A percentile compares a stretch with the other conserved stretches of the same genome.
Evolutionary conservation across 2,888 invertebrate species (phyloP).

Genomic region (Diarsia rubi): DNA sequence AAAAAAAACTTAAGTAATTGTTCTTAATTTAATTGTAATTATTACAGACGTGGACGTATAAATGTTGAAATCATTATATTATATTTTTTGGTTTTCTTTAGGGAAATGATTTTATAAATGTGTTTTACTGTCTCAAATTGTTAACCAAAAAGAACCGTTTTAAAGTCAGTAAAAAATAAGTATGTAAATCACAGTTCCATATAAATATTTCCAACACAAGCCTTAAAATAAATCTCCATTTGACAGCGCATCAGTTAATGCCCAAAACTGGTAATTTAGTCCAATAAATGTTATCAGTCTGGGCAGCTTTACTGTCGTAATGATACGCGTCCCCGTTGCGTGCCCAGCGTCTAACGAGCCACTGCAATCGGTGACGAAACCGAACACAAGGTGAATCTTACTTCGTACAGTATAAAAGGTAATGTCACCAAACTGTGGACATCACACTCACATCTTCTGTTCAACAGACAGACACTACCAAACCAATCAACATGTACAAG

Average conservation of each 20-base stretch:
- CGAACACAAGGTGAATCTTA: constrained; percentile 88
- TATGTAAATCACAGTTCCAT: too few relatives aligned
- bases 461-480: constrained; percentile 76
- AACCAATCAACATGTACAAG: constrained; percentile 83
- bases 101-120: neutral
- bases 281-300: constrained; percentile 75
- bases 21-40: too few relatives aligned
- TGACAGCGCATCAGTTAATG: constrained; percentile 61
- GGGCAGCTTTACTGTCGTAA: constrained; percentile 79
- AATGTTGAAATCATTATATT: neutral
- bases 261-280: constrained; percentile 70
- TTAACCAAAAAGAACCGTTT: accelerated
- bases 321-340: constrained; percentile 83
- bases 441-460: constrained; percentile 84
- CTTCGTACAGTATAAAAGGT: constrained; percentile 86
- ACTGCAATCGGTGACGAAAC: constrained; percentile 85
- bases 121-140: neutral
- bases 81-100: neutral
- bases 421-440: constrained; percentile 79
- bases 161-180: neutral
- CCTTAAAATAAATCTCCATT: constrained; percentile 4
- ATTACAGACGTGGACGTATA: too few relatives aligned
- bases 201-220: neutral
- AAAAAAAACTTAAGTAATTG: too few relatives aligned
- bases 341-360: constrained; percentile 83